These are phyloP conservation scores for Alethe diademata DNA, from an alignment of 2,113 vertebrate genomes.

Conservation along the genomic window DNA sequence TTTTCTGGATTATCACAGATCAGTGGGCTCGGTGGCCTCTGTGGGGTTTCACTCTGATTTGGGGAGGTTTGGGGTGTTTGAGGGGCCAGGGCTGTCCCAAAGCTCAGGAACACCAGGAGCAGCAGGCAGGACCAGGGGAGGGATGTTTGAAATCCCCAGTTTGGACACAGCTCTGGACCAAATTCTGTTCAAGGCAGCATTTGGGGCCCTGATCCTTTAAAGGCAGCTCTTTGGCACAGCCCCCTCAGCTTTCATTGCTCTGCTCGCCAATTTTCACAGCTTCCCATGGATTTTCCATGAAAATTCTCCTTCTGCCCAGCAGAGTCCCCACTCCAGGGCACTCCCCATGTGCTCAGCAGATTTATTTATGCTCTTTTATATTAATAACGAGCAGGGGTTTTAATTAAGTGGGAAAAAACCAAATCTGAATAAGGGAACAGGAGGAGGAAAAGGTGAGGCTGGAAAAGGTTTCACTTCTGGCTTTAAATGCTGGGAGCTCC, in stretches of 20 bases:
- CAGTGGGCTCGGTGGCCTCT: not conserved
- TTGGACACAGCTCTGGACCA: too few relatives aligned
- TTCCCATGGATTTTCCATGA: not conserved
- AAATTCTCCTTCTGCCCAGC: not conserved
- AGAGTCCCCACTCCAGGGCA: not conserved
- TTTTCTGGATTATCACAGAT: not conserved
- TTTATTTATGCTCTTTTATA: not conserved
- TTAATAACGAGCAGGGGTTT: not conserved
- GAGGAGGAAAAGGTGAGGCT: not conserved
- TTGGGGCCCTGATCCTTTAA: not conserved
- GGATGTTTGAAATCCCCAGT: not conserved
- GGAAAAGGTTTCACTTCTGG: not conserved
- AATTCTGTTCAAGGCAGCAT: not conserved
- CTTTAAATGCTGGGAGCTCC: not conserved
- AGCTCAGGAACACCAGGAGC: not conserved
- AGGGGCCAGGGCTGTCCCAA: not conserved
- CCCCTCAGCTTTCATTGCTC: not conserved
- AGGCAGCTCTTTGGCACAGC: not conserved
- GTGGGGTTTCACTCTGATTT: fast-evolving
- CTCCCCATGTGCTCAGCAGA: not conserved
- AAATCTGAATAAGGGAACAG: not conserved
- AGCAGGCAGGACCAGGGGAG: not conserved
- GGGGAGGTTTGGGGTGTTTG: not conserved
- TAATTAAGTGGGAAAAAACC: conserved; percentile 1
- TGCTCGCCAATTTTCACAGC: not conserved